Evolutionary conservation across 2,888 invertebrate genomes (phyloP).

Genomic region (Chalcosyrphus nemorum): DNA sequence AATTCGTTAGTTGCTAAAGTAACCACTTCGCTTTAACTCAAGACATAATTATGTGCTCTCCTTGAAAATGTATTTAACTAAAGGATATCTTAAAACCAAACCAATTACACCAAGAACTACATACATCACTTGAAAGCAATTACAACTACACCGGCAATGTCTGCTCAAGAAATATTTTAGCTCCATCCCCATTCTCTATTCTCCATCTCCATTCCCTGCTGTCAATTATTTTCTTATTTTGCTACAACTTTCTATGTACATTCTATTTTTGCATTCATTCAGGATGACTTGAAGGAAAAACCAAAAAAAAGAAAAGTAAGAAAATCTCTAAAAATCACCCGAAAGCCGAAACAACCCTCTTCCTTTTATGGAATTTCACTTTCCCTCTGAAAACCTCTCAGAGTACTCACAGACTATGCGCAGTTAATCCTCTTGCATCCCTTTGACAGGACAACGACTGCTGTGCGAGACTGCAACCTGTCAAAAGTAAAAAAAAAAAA

Average conservation of each 20-base stretch:
- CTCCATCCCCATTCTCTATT: neutral
- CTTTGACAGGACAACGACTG: constrained; percentile 67
- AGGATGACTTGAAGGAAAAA: constrained; percentile 5
- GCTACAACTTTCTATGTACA: constrained; percentile 9
- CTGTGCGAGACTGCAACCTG: constrained; percentile 65
- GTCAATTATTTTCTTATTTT: constrained; percentile 54
- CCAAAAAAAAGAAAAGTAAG: neutral
- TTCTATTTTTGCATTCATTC: constrained; percentile 16
- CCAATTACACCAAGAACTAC: constrained; percentile 58
- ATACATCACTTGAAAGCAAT: constrained; percentile 41
- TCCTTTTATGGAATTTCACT: constrained; percentile 58
- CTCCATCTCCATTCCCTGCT: neutral
- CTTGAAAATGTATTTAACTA: constrained; percentile 11
- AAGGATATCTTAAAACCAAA: constrained; percentile 47
- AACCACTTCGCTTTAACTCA: constrained; percentile 17
- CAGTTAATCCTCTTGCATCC: constrained; percentile 26
- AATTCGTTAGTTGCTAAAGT: neutral
- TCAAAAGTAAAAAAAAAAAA: constrained; percentile 43
- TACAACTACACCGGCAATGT: constrained; percentile 22
- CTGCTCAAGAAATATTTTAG: constrained; percentile 22
- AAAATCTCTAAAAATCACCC: constrained; percentile 28
- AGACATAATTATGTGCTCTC: constrained; percentile 27
- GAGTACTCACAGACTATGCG: constrained; percentile 62
- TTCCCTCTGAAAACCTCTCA: constrained; percentile 43
- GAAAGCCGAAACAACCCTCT: constrained; percentile 46